These are phyloP conservation scores for Ailuropoda melanoleuca DNA, from an alignment of 2,113 vertebrate genomes.

Conservation along the genomic window DNA sequence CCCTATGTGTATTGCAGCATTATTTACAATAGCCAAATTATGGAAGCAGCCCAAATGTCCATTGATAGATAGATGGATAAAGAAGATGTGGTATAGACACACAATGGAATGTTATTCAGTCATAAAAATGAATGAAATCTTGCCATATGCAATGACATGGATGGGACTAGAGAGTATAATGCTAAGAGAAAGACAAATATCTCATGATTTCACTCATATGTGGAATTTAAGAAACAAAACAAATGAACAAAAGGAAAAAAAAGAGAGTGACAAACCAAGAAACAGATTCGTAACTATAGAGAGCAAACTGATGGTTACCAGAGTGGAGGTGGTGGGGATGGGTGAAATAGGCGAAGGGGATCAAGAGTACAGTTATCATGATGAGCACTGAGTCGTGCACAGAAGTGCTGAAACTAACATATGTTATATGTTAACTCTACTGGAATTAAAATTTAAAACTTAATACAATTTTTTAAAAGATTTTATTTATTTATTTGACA, in stretches of 20 bases:
- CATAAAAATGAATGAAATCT: background rate
- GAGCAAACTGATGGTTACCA: background rate
- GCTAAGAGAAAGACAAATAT: background rate
- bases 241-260: background rate
- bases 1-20: background rate
- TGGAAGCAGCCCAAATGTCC: background rate
- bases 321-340: background rate
- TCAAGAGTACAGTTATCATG: background rate
- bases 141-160: background rate
- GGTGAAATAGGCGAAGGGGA: background rate
- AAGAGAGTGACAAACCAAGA: background rate
- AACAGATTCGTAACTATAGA: background rate
- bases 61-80: background rate
- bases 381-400: background rate
- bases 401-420: background rate
- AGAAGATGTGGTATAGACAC: background rate
- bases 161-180: background rate
- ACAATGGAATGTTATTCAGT: background rate
- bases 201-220: background rate
- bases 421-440: background rate
- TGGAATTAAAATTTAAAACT: background rate
- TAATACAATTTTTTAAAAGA: too few species aligned
- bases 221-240: background rate
- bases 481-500: too few species aligned
- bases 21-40: background rate